Evolutionary conservation across 2,797 vertebrate genomes (phyloP).

Genomic region (Girardinus metallicus): DNA sequence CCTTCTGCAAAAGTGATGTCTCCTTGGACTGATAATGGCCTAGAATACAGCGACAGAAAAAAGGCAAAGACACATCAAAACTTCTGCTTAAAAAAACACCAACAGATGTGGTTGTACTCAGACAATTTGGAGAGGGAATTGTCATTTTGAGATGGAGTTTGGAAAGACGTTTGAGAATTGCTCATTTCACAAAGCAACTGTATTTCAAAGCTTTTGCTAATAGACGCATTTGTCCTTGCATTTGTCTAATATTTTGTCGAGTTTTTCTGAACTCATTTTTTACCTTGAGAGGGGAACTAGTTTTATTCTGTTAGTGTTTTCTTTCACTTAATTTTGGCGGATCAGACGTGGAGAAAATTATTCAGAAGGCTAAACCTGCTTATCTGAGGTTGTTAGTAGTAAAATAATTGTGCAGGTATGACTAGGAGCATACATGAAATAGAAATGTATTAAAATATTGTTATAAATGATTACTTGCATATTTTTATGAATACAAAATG

Average conservation of each 20-base stretch:
- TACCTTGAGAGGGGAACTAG: neutral
- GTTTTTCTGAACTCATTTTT: neutral
- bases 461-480: neutral
- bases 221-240: slow-evolving; percentile 8
- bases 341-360: neutral
- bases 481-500: neutral
- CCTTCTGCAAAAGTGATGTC: slow-evolving; percentile 64
- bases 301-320: neutral
- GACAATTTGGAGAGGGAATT: slow-evolving; percentile 20
- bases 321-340: neutral
- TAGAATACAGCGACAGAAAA: slow-evolving; percentile 47
- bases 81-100: slow-evolving; percentile 42
- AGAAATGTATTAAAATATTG: neutral
- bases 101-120: slow-evolving; percentile 15
- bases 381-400: neutral
- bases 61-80: slow-evolving; percentile 45
- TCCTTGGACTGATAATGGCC: slow-evolving; percentile 71
- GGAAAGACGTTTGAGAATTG: slow-evolving; percentile 30
- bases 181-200: slow-evolving; percentile 15
- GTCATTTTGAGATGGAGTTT: slow-evolving; percentile 25
- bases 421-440: neutral
- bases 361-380: neutral
- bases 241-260: slow-evolving; percentile 9
- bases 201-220: slow-evolving; percentile 16
- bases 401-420: neutral